Base-by-base conservation (phyloP, 1,140 invertebrate species). In the Anoplophora glabripennis region DNA sequence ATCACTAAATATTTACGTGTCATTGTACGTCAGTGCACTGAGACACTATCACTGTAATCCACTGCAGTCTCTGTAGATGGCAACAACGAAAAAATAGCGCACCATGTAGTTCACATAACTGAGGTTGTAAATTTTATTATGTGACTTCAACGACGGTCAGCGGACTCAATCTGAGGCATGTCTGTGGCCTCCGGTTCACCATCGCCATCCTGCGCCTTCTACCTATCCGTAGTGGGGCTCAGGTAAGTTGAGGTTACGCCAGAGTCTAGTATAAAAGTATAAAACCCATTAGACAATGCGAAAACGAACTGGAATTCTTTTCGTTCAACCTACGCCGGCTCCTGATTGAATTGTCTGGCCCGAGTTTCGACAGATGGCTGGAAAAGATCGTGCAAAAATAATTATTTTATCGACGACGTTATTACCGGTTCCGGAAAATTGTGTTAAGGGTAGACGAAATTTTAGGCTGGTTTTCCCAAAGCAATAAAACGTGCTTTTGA, bases 41-140 rank as follows among this genome's bases (percentile, higher is more conserved):
- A 5, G 5, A 28, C 21, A 28, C 21, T 28, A 28, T 28, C 21
- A 28, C 21, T 46, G 15, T 55, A 21, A 17, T 15, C 34, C 35
- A 38, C 34, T 7, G 36, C 12, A 35, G 17, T 18, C 18, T 41
- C 28, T 38, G 41, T 28, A 37, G 34, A n/a, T 54, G 12, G 41
- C n/a, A 36, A 47, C 21, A 47, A 37, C 38, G 15, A 35, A 18
- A 53, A 14, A 21, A 10, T 40, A 37, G 34, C 17, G 11, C 35
- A 10, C 18, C 34, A 42, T 53, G 17, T 36, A 33, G 34, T 53
- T 53, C 57, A 59, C 51, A 46, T 45, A 34, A 59, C 49, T 41
- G 41, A 45, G 38, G 21, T 28, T 28, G 21, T 28, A 28, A 28
- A 28, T 28, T 28, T 28, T 28, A 28, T 28, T 14, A 40, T 37